phyloP scores from a whole-genome alignment of 2,797 vertebrate species.

The Heterohyrax brucei region DNA sequence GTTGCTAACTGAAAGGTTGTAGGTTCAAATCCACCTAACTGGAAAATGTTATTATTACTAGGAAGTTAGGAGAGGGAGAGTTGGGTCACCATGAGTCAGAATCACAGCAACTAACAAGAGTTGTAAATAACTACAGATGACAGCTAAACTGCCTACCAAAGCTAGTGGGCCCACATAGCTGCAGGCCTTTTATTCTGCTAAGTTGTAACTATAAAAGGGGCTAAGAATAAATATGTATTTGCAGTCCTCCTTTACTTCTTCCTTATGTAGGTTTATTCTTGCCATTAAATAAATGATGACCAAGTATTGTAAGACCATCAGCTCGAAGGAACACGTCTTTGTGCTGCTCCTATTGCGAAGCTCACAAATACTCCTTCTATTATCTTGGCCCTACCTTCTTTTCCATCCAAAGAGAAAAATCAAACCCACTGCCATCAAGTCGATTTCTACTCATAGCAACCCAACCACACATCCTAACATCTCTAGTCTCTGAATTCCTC shows the following conservation, averaged over 20 bases:
- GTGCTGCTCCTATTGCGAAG: background rate
- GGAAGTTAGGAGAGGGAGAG: background rate
- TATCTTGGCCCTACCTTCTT: background rate
- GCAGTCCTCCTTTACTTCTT: background rate
- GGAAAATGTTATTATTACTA: background rate
- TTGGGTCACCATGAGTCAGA: background rate
- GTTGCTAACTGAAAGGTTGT: background rate
- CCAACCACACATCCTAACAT: too few species aligned
- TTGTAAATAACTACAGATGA: constrained; percentile 79
- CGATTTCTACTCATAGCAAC: too few species aligned
- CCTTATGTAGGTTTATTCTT: constrained; percentile 2
- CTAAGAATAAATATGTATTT: background rate
- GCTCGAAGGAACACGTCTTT: background rate
- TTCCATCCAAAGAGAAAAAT: background rate
- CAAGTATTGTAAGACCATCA: constrained; percentile 47
- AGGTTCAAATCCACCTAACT: background rate
- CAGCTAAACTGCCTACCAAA: constrained; percentile 66
- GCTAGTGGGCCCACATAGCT: constrained; percentile 65
- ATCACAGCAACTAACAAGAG: background rate
- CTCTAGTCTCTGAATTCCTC: background rate
- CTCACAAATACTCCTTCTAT: background rate
- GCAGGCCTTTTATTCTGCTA: constrained; percentile 64
- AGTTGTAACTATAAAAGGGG: background rate
- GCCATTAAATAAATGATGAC: constrained; percentile 54
- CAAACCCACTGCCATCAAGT: too few species aligned